These are phyloP conservation scores for Fistularia commersonii DNA, from an alignment of 2,797 vertebrate genomes.

Conservation along the genomic window DNA sequence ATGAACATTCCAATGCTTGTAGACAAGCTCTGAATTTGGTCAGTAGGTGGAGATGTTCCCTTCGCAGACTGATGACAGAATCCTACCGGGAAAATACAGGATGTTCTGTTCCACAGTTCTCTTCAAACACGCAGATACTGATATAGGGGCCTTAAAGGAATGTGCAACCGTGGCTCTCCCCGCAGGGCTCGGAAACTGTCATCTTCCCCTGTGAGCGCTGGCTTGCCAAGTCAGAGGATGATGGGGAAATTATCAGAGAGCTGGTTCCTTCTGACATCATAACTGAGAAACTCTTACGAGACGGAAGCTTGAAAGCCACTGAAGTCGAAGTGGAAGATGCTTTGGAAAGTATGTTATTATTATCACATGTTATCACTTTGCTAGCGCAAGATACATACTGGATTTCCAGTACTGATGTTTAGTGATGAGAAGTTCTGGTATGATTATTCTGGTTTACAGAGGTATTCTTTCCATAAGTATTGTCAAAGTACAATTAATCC, in stretches of 20 bases:
- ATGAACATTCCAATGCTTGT: neutral
- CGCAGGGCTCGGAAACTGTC: constrained; percentile 88
- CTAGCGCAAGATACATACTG: neutral
- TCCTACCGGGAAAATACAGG: neutral
- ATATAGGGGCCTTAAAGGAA: too few relatives aligned
- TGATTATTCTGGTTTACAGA: too few relatives aligned
- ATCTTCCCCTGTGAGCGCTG: constrained; percentile 93
- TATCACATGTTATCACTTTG: neutral
- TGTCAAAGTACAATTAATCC: too few relatives aligned
- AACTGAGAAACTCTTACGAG: constrained; percentile 88
- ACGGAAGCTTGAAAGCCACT: constrained; percentile 87
- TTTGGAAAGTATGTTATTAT: constrained; percentile 92
- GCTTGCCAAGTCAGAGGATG: constrained; percentile 94
- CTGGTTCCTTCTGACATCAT: constrained; percentile 93
- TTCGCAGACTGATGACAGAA: constrained; percentile 3
- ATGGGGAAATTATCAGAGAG: constrained; percentile 89
- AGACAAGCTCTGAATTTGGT: constrained; percentile 17
- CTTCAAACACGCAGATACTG: neutral
- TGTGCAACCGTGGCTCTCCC: neutral
- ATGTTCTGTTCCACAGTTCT: neutral
- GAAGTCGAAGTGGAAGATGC: constrained; percentile 92
- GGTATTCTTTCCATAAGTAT: too few relatives aligned
- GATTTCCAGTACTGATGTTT: neutral
- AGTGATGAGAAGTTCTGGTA: neutral
- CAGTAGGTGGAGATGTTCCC: constrained; percentile 62